phyloP scores from a whole-genome alignment of 1,140 invertebrate species.

The Dendroctonus valens region DNA sequence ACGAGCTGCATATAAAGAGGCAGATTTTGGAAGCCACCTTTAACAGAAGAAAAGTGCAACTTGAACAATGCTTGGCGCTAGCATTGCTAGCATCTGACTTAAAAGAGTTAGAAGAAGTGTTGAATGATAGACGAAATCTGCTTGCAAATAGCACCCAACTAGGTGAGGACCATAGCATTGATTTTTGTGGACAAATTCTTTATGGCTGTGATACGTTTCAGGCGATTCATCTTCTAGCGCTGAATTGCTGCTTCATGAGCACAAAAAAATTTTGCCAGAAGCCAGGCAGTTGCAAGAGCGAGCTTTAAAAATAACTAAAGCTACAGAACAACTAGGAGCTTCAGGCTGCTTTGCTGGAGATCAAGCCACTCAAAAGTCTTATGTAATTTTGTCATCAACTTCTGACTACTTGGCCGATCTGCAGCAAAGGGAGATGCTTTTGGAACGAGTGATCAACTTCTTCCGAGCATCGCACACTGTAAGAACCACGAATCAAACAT shows the following conservation, averaged over 20 bases:
- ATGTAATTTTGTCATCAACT: conserved; percentile 68
- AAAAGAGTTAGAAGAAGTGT: conserved; percentile 63
- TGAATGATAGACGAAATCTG: conserved; percentile 54
- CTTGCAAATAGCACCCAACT: conserved; percentile 55
- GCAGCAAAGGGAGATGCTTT: conserved; percentile 66
- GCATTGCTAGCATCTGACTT: conserved; percentile 72
- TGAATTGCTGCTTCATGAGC: conserved; percentile 66
- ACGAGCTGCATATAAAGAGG: conserved; percentile 74
- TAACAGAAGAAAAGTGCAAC: conserved; percentile 63
- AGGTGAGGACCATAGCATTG: conserved; percentile 33
- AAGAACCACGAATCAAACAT: conserved; percentile 19
- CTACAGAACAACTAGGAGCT: conserved; percentile 72
- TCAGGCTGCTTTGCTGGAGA: conserved; percentile 69
- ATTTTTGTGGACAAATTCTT: background rate
- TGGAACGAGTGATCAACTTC: conserved; percentile 70
- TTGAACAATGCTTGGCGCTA: conserved; percentile 77
- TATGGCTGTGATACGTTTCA: conserved; percentile 29
- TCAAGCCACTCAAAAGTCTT: conserved; percentile 70
- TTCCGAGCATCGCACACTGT: conserved; percentile 71
- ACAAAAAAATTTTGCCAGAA: conserved; percentile 69
- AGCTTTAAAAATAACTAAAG: conserved; percentile 73
- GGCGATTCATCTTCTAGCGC: conserved; percentile 70
- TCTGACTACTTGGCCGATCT: conserved; percentile 73
- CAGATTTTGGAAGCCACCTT: conserved; percentile 73
- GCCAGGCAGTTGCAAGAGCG: conserved; percentile 75